phyloP scores from a whole-genome alignment of 2,797 vertebrate genomes.

The Pseudomugil gertrudae region DNA sequence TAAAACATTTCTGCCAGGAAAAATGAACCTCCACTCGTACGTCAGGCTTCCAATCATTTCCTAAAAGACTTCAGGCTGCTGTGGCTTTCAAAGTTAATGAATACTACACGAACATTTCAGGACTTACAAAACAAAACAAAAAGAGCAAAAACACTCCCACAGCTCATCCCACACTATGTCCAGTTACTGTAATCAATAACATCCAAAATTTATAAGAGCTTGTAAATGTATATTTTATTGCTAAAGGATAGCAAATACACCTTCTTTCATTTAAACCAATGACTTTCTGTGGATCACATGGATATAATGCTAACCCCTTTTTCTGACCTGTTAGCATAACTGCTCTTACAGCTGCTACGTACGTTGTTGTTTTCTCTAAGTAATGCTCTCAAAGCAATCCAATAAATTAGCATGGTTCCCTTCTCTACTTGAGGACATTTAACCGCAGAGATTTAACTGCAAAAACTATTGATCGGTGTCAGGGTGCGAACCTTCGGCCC shows the following conservation, averaged over 20 bases:
- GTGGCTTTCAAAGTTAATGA: neutral
- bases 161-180: neutral
- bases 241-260: neutral
- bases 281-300: neutral
- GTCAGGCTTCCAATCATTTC: neutral
- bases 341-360: neutral
- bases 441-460: neutral
- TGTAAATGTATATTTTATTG: neutral
- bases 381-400: neutral
- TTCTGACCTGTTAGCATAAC: neutral
- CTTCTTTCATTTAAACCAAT: neutral
- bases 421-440: neutral
- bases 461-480: neutral
- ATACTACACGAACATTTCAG: neutral
- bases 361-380: neutral
- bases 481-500: neutral
- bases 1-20: neutral
- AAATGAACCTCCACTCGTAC: neutral
- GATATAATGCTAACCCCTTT: too few species aligned
- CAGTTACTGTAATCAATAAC: neutral
- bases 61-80: neutral
- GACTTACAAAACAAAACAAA: neutral
- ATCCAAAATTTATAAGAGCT: neutral
- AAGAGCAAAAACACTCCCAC: neutral
- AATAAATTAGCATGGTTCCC: neutral